These are phyloP conservation scores for Creontiades dilutus DNA, from an alignment of 2,888 invertebrate species.

Conservation along the genomic window DNA sequence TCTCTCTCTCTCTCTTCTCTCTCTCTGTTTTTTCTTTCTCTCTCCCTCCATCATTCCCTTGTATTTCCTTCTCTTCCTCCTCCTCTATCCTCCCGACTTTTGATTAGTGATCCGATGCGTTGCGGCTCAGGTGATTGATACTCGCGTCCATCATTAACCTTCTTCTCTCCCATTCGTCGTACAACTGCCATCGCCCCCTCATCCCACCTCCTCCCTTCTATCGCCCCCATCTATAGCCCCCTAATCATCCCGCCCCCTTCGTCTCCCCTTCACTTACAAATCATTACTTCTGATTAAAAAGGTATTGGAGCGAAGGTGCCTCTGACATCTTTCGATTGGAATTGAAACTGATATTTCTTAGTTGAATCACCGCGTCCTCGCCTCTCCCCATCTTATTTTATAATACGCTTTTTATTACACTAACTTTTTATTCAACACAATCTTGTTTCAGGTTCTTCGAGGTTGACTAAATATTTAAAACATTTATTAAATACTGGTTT, in stretches of 20 bases:
- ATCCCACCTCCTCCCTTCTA: not conserved
- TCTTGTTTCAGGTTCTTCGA: no score
- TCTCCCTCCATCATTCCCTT: not conserved
- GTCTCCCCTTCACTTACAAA: slow-evolving; percentile 58
- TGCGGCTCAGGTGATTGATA: slow-evolving; percentile 29
- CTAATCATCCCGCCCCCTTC: slow-evolving; percentile 41
- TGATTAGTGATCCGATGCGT: slow-evolving; percentile 19
- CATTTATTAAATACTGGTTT: no score
- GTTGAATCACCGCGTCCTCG: no score
- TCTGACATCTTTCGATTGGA: slow-evolving; percentile 25
- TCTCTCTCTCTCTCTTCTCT: not conserved
- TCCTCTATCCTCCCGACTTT: not conserved
- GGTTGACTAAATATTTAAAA: no score
- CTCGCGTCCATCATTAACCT: slow-evolving; percentile 37
- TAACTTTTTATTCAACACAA: no score
- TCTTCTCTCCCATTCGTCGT: slow-evolving; percentile 24
- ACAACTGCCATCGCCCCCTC: not conserved
- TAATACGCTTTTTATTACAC: no score
- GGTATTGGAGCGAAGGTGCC: slow-evolving; percentile 26
- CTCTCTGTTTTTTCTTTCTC: not conserved
- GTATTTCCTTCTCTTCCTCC: not conserved
- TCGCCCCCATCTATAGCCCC: not conserved
- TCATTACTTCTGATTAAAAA: slow-evolving; percentile 57
- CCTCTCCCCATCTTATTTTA: no score
- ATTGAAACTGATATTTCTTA: slow-evolving; percentile 5